These are phyloP conservation scores for Mohoua ochrocephala DNA, from an alignment of 2,113 vertebrate genomes.

Conservation along the genomic window DNA sequence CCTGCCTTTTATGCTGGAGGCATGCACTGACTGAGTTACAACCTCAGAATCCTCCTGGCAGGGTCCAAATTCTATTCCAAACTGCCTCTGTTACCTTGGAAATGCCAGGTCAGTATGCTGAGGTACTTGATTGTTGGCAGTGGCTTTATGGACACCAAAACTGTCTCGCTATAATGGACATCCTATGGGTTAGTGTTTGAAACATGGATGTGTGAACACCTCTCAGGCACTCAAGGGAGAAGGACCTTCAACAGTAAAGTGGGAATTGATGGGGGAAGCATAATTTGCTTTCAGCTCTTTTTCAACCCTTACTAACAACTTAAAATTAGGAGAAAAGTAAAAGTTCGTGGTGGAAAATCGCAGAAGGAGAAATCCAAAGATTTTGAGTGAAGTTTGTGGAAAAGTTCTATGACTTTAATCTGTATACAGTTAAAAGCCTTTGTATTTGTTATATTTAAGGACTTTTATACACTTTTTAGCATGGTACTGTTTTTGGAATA, in stretches of 20 bases:
- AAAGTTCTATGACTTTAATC: background rate
- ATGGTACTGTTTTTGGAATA: background rate
- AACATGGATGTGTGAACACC: rapidly evolving
- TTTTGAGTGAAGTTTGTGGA: background rate
- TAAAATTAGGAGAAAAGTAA: background rate
- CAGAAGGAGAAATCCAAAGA: background rate
- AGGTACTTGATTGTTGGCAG: background rate
- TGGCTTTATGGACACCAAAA: background rate
- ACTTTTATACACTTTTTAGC: background rate
- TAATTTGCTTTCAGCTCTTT: background rate
- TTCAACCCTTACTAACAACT: background rate
- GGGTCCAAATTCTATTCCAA: background rate
- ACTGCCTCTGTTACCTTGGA: background rate
- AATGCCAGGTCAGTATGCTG: background rate
- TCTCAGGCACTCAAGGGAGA: background rate
- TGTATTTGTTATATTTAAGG: background rate
- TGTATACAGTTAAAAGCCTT: background rate
- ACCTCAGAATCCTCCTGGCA: background rate
- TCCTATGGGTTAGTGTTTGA: background rate
- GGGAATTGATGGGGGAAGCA: background rate
- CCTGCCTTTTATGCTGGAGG: background rate
- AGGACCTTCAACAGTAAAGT: background rate
- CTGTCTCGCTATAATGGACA: background rate
- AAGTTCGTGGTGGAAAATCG: background rate
- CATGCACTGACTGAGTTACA: background rate